Conservation (phyloP, 2,888 invertebrate species). For the Diploptera punctata region DNA sequence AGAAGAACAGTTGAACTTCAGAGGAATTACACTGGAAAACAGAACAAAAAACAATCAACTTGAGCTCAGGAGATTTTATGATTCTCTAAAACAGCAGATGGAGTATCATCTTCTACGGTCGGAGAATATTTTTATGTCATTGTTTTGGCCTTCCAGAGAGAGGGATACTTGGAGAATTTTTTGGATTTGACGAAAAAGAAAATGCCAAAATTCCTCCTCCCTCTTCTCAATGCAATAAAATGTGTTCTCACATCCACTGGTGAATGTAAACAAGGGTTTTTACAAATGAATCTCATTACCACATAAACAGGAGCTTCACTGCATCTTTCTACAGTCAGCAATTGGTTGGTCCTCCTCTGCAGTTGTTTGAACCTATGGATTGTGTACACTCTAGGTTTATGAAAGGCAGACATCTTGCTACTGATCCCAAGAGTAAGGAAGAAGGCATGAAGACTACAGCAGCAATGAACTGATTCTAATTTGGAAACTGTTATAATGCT, state of each 20-base stretch:
- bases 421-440: slow-evolving; percentile 13
- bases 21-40: background rate
- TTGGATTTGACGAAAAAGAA: background rate
- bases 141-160: background rate
- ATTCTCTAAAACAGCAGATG: background rate
- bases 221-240: background rate
- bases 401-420: background rate
- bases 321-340: background rate
- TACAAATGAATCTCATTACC: slow-evolving; percentile 9
- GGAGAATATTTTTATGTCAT: background rate
- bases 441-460: background rate
- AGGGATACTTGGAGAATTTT: background rate
- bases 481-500: slow-evolving; percentile 1
- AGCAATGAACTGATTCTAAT: background rate
- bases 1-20: background rate
- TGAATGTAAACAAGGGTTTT: background rate
- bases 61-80: background rate
- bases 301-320: slow-evolving; percentile 10
- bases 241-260: background rate
- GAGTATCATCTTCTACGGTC: background rate
- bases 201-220: slow-evolving; percentile 4
- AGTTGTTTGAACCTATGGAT: background rate
- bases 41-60: background rate
- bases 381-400: background rate
- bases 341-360: slow-evolving; percentile 19